Evolutionary conservation across 2,888 invertebrate genomes (phyloP), one percentile per base, ranked within the genome.

Genomic region (Eristalis tenax): DNA sequence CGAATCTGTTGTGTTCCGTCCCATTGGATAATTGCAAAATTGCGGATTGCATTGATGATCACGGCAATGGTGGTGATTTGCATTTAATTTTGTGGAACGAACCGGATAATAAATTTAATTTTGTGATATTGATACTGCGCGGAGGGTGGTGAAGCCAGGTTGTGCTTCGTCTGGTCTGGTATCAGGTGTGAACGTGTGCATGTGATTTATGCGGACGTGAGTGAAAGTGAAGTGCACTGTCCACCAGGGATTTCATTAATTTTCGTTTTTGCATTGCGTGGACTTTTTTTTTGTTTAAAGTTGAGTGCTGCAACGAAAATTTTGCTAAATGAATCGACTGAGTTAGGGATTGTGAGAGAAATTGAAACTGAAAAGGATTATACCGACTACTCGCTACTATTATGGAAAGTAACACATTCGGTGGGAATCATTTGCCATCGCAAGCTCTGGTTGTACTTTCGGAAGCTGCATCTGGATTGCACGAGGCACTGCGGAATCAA

Each of bases 321-420:
- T 43, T 13, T 35, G 35, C 59, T 65, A 26, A 73, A 77, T 77
- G 73, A 74, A 77, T 85, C 81, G 50, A 84, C 71, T 68, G 57
- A 63, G 15, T 38, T 28, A 65, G 40, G 61, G 38, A 59, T 66
- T 64, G 75, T 84, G 80, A 57, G 57, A 38, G 40, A 66, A 15
- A 26, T 18, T 26, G 64, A 71, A 71, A 79, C 70, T 69, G 64
- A 68, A 64, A 83, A 32, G 86, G 77, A 78, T 80, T 70, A 77
- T 71, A 68, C 68, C 70, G 50, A 50, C 50, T 18, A 50, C 18
- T 18, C 18, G 50, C 50, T 18, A 18, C 69, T 91, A 92, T 91
- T 94, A 96, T 96, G 96, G 96, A 96, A 94, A 96, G 96, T 94
- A 96, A 96, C 92, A 95, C 95, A 90, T 96, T 96, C 93, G 96